Conservation (phyloP, 2,113 vertebrate genomes). For the Synchiropus splendidus region DNA sequence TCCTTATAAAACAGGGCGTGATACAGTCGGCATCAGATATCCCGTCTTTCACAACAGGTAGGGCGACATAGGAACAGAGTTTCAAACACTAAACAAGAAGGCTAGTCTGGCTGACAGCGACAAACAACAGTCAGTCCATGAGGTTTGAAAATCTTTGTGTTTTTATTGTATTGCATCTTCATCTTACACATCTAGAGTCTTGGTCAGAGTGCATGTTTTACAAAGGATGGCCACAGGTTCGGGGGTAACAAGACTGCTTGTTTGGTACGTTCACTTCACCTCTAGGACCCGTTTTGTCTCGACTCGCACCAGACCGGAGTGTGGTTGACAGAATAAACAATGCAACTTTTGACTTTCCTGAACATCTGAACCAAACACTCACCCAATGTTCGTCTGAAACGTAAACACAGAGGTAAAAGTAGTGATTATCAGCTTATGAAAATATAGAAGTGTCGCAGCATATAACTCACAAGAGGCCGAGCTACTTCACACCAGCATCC, state of each 20-base stretch:
- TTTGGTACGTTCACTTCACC: slow-evolving; percentile 23
- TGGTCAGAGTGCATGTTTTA: slow-evolving; percentile 62
- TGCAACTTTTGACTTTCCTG: slow-evolving; percentile 4
- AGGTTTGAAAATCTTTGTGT: slow-evolving; percentile 62
- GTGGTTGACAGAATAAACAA: slow-evolving; percentile 19
- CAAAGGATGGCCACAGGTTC: slow-evolving; percentile 62
- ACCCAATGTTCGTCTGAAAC: slow-evolving; percentile 10
- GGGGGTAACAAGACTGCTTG: slow-evolving; percentile 39
- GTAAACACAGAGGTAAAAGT: slow-evolving; percentile 27
- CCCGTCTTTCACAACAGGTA: too few species aligned
- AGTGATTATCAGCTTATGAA: slow-evolving; percentile 17
- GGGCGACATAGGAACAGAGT: too few species aligned
- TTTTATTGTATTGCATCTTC: slow-evolving; percentile 70
- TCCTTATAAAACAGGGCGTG: too few species aligned
- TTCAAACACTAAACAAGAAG: too few species aligned
- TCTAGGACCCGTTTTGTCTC: slow-evolving; percentile 18
- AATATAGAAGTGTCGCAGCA: slow-evolving; percentile 27
- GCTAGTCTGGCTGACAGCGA: too few species aligned
- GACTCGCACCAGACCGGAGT: slow-evolving; percentile 9
- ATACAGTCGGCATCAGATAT: too few species aligned
- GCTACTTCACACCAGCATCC: slow-evolving; percentile 8
- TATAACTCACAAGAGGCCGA: slow-evolving; percentile 27
- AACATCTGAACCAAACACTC: slow-evolving; percentile 11
- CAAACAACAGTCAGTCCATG: slow-evolving; percentile 7
- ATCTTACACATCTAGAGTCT: slow-evolving; percentile 58